Evolutionary conservation across 2,113 vertebrate species (phyloP), one percentile per base, ranked within the genome.

Genomic region (Lontra canadensis): DNA sequence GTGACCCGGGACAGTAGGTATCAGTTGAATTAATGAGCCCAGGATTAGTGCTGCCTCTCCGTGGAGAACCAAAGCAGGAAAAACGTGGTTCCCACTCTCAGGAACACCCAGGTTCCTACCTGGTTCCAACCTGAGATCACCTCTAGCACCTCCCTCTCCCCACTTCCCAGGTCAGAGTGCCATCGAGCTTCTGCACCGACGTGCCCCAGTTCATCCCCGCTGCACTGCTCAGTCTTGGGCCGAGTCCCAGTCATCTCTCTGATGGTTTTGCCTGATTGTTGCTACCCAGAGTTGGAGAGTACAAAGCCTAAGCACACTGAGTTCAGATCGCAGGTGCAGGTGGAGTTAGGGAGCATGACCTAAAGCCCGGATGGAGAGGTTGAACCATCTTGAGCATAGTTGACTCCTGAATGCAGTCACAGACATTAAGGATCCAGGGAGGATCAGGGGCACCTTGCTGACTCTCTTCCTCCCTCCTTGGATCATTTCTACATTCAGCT

Each of bases 181-280:
- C 7, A 8, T 14, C 9, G 0, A 26, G 10, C 59, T 29, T 49
- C 34, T 55, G n/a, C 17, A 18, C 1, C 3, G 1, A 39, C 13
- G 4, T 14, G 31, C 21, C 15, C 29, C 25, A 31, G 21, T 59
- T 57, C 63, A 67, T 76, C 25, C 17, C 86, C 1, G 20, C 31
- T 13, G 0, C 17, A 42, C 42, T 44, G 39, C 42, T 23, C 26
- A 49, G 67, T 67, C 55, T 86, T 55, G 10, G 18, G 59, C 39
- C 2, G 0, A 52, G 26, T 9, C 34, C 65, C 6, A 15, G 3
- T 81, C 20, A 1, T 49, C 71, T 74, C 34, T 61, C 49, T 55
- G 18, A 39, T 71, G 59, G 36, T 47, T 87, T 26, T 67, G 49
- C 47, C 57, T 61, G 73, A 65, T 42, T 4, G 7, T 42, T 39